Percentiles rank a stretch among this genome's conserved stretches.
Conservation (phyloP, 2,113 vertebrate species). For the Tragelaphus scriptus region DNA sequence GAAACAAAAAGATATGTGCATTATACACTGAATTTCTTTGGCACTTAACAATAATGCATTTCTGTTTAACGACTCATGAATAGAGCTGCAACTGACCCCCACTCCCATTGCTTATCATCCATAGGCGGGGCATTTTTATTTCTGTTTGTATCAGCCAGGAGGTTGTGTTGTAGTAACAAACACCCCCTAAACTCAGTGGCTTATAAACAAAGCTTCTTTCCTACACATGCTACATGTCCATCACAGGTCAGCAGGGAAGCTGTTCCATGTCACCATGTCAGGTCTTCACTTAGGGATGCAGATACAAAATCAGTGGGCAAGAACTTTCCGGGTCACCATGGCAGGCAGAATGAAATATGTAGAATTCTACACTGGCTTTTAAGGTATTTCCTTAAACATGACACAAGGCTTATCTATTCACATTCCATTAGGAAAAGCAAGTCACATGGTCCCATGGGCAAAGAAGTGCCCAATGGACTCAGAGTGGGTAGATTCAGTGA, state of each 20-base stretch:
- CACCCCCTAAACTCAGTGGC: background rate
- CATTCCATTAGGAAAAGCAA: background rate
- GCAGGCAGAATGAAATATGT: background rate
- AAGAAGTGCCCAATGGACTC: background rate
- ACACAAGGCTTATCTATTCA: background rate
- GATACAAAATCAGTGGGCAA: background rate
- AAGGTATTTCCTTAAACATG: background rate
- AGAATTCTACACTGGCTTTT: background rate
- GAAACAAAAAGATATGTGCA: background rate
- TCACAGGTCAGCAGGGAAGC: background rate
- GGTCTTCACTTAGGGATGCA: background rate
- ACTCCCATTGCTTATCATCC: background rate
- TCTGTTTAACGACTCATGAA: background rate
- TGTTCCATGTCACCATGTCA: background rate
- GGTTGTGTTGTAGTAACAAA: background rate
- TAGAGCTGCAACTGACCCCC: background rate
- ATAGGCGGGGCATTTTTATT: background rate
- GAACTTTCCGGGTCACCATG: background rate
- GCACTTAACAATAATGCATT: background rate
- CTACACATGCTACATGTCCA: background rate
- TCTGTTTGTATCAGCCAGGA: background rate
- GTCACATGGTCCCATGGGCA: background rate
- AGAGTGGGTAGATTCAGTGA: background rate
- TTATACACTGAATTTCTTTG: background rate
- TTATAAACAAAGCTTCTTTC: background rate